Conservation (phyloP, 2,797 vertebrate genomes). For the Danio aesculapii region DNA sequence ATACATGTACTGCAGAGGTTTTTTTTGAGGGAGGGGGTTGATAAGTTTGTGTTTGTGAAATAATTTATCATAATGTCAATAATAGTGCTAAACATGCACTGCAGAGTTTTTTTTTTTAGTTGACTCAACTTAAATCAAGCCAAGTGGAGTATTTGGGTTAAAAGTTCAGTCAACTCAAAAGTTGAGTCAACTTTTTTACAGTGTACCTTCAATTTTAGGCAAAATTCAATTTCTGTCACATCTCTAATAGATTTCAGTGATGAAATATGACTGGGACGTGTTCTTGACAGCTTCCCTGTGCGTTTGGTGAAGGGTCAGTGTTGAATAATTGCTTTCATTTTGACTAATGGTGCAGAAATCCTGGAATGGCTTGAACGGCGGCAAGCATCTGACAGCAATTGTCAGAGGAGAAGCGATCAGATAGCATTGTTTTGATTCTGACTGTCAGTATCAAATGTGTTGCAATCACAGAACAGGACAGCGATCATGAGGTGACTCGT, state of each 20-base stretch:
- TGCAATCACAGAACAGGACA: background rate
- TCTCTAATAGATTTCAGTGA: background rate
- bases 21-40: background rate
- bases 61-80: too few species aligned
- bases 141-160: too few species aligned
- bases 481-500: slow-evolving; percentile 16
- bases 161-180: too few species aligned
- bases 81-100: background rate
- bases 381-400: background rate
- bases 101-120: too few species aligned
- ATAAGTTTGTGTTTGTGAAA: too few species aligned
- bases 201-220: too few species aligned
- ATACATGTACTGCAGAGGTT: too few species aligned
- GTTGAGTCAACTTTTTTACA: too few species aligned
- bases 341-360: slow-evolving; percentile 30
- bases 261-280: background rate
- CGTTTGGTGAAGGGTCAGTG: slow-evolving; percentile 14
- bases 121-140: too few species aligned
- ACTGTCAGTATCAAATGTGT: slow-evolving; percentile 32
- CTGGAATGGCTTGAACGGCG: slow-evolving; percentile 13
- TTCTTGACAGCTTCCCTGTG: slow-evolving; percentile 1
- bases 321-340: slow-evolving; percentile 26
- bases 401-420: slow-evolving; percentile 23
- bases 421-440: slow-evolving; percentile 25
- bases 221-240: background rate